Conservation (phyloP, 2,113 vertebrate species). For the Penelope pileata region DNA sequence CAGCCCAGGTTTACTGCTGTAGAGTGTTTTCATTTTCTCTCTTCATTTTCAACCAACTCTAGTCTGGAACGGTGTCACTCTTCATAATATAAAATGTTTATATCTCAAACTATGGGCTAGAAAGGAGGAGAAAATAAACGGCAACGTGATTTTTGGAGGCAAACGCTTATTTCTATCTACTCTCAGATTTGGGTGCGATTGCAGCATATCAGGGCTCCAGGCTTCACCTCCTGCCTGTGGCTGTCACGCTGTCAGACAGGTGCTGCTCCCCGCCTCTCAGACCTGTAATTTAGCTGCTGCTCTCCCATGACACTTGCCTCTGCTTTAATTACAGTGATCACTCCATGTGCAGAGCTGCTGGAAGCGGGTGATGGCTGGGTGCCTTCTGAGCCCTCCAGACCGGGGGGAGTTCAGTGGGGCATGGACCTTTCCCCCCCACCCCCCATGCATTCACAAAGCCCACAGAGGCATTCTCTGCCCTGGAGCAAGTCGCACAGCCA, state of each 20-base stretch:
- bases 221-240: slow-evolving; percentile 38
- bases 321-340: slow-evolving; percentile 67
- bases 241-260: slow-evolving; percentile 58
- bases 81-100: background rate
- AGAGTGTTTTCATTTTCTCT: background rate
- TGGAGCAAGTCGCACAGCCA: too few species aligned
- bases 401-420: background rate
- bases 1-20: background rate
- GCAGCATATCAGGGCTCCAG: background rate
- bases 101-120: background rate
- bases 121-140: slow-evolving; percentile 30
- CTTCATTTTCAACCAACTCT: background rate
- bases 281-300: slow-evolving; percentile 70
- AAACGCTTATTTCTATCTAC: background rate
- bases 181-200: slow-evolving; percentile 10
- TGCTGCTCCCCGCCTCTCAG: slow-evolving; percentile 36
- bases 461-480: too few species aligned
- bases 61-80: background rate
- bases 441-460: too few species aligned
- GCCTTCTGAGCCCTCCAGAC: background rate
- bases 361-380: background rate
- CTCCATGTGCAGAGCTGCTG: slow-evolving; percentile 56
- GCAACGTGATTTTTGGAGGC: background rate
- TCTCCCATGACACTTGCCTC: slow-evolving; percentile 52
- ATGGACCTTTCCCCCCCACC: too few species aligned